These are phyloP conservation scores for Halcyon badia DNA, from an alignment of 2,797 vertebrate species.

Conservation along the genomic window DNA sequence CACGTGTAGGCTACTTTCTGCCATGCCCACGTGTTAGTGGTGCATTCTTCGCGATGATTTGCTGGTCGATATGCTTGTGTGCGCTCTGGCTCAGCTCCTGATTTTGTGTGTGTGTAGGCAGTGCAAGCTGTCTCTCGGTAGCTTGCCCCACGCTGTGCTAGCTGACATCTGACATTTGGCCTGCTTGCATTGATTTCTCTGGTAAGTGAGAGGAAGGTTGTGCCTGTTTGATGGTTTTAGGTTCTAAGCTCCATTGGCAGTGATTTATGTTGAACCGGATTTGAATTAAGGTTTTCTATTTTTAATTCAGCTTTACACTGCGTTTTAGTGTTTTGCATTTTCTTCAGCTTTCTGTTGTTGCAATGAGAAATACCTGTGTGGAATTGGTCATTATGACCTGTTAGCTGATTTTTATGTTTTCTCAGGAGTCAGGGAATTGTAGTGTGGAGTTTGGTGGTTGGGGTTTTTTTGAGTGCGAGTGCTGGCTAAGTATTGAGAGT, in stretches of 20 bases:
- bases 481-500: not conserved
- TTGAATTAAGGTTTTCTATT: not conserved
- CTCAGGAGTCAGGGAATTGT: not conserved
- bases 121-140: not conserved
- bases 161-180: not conserved
- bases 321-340: not conserved
- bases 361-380: not conserved
- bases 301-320: not conserved
- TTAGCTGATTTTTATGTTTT: not conserved
- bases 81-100: not conserved
- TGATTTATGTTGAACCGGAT: not conserved
- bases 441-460: not conserved
- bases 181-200: conserved; percentile 34
- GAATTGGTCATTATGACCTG: not conserved
- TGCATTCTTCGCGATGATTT: not conserved
- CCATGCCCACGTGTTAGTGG: not conserved
- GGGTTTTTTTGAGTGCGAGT: not conserved
- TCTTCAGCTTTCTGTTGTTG: not conserved
- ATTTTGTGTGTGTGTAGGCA: not conserved
- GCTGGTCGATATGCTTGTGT: not conserved
- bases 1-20: not conserved
- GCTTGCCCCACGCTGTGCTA: not conserved
- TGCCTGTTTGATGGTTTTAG: not conserved
- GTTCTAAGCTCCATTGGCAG: not conserved
- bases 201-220: not conserved